Base-by-base conservation (phyloP, 30 jellyfish, hydroid and myxozoan genomes). In the Cassiopea andromeda region DNA sequence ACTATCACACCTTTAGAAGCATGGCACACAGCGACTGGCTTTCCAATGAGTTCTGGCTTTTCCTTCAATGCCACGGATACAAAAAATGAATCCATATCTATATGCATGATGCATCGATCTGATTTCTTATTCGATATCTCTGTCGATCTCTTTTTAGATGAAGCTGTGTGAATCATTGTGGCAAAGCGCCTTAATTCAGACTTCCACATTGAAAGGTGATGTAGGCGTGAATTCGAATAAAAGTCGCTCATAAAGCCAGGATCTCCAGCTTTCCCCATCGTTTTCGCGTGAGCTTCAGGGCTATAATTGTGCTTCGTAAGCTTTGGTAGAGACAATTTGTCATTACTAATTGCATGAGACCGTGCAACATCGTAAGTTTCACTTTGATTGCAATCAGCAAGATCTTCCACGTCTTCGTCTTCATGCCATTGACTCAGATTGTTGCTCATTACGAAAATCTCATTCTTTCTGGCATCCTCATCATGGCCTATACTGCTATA, bases 21-120 rank as follows among this genome's bases (percentile, higher is more conserved):
- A 85, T 96, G 99, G 60, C 98, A 92, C 27, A 96, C 99, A 13
- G 99, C 99, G 44, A 96, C 89, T 14, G 99, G 98, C 68, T 89
- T 89, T 9, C 98, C 98, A 66, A 50, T 73, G 68, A 96, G 84
- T 44, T 90, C 97, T 14, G 98, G 98, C 73, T 85, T 71, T 80
- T 86, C 90, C 76, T 82, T 93, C 90, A 92, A 77, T n/a, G 99
- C 89, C 67, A 93, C 99, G 66, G 98, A 96, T 44, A 93, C 99
- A 75, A 96, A 96, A 77, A 96, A 96, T 18, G 98, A 96, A 69
- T 96, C 99, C 82, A 96, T n/a, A 67, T 96, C 99, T 74, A 96
- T 82, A 87, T 96, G 99, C 97, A 93, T 82, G 77, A 89, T 85
- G 15, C 93, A 69, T 61, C 71, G 73, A 16, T 77, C 92, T 49